These are phyloP conservation scores for Hormiphora californensis DNA, from an alignment of 37 sponge, comb jelly and placozoan genomes.

Conservation along the genomic window DNA sequence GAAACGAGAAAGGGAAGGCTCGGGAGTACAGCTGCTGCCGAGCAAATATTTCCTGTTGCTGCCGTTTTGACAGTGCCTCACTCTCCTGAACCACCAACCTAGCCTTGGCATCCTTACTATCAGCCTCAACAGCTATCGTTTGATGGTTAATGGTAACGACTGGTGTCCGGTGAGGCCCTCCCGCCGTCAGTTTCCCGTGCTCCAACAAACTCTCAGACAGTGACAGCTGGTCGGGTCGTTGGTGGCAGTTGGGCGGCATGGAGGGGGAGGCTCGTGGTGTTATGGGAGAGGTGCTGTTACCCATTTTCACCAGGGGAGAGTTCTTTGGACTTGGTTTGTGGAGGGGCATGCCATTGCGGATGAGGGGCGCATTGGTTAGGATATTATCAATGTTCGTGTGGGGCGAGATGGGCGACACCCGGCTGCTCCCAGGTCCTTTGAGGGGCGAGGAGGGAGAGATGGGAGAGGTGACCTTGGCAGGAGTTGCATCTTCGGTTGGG, in stretches of 20 bases:
- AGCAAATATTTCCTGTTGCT: conserved; percentile 51
- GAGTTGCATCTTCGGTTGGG: conserved; percentile 11
- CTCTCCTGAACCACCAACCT: conserved; percentile 4
- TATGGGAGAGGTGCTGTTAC: conserved; percentile 31
- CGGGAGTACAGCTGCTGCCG: conserved; percentile 44
- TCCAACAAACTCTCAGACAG: conserved; percentile 47
- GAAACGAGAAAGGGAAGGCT: conserved; percentile 41
- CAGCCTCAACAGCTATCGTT: neutral
- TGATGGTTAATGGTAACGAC: conserved; percentile 51
- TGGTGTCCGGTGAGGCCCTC: neutral
- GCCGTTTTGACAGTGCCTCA: conserved; percentile 38
- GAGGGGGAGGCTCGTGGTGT: conserved; percentile 34
- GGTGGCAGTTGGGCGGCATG: conserved; percentile 4
- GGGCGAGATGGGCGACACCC: conserved; percentile 47
- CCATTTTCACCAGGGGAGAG: conserved; percentile 38
- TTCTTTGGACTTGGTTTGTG: conserved; percentile 45
- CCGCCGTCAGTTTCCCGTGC: conserved; percentile 34
- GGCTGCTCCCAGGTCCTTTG: conserved; percentile 35
- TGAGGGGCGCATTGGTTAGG: conserved; percentile 10
- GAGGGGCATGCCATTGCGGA: conserved; percentile 21
- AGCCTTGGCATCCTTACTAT: conserved; percentile 29
- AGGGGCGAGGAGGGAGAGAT: conserved; percentile 42
- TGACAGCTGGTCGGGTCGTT: neutral
- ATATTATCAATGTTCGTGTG: conserved; percentile 27
- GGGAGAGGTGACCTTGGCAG: conserved; percentile 24